Conservation (phyloP, 2,113 vertebrate species). For the Crotalus tigris region DNA sequence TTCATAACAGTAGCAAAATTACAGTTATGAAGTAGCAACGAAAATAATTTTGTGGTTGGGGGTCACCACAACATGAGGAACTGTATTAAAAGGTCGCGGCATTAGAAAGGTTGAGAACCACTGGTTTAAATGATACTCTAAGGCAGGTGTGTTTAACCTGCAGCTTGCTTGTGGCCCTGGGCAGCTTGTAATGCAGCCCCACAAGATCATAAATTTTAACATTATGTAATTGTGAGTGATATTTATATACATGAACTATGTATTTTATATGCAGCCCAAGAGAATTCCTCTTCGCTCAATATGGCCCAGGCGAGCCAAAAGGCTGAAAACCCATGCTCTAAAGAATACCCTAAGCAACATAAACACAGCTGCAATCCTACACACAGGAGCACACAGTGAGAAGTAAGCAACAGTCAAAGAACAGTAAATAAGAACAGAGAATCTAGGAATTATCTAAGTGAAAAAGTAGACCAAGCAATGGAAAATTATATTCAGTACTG, state of each 20-base stretch:
- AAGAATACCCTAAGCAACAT: background rate
- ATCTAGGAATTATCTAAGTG: background rate
- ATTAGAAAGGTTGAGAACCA: too few species aligned
- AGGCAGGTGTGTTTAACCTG: background rate
- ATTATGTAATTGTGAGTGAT: background rate
- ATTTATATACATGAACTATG: background rate
- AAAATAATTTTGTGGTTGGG: too few species aligned
- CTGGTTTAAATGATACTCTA: background rate
- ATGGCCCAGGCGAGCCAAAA: background rate
- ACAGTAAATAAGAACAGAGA: background rate
- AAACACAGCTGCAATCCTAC: background rate
- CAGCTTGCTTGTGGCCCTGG: background rate
- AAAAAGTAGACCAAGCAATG: background rate
- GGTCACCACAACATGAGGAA: too few species aligned
- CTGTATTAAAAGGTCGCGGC: too few species aligned
- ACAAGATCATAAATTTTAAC: background rate
- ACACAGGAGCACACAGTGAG: background rate
- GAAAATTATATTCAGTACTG: background rate
- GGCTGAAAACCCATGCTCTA: background rate
- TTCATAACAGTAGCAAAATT: too few species aligned
- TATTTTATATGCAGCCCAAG: background rate
- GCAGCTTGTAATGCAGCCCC: background rate
- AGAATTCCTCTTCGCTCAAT: background rate
- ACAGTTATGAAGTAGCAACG: too few species aligned
- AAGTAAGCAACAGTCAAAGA: background rate